Percentiles rank a stretch among this genome's conserved stretches.
Conservation (phyloP, 2,888 invertebrate genomes). For the Brachyopa scutellaris region DNA sequence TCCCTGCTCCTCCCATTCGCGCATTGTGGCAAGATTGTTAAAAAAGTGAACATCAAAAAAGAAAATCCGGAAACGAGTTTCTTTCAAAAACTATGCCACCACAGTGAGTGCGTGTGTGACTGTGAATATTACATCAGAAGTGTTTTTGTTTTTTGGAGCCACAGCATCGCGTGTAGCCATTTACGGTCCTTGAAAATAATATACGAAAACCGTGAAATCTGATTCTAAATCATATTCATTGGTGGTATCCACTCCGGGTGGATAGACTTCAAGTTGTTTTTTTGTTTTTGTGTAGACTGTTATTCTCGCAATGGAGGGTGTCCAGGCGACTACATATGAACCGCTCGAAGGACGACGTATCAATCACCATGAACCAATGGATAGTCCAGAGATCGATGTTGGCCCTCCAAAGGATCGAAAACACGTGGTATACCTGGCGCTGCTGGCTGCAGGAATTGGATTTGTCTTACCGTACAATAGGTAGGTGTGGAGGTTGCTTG, state of each 20-base stretch:
- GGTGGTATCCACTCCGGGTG: not conserved
- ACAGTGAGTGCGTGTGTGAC: constrained; percentile 53
- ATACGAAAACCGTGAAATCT: not conserved
- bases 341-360: constrained; percentile 79
- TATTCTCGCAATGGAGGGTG: constrained; percentile 76
- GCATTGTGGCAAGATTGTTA: not conserved
- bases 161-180: constrained; percentile 6
- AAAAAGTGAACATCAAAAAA: constrained; percentile 46
- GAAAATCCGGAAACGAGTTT: constrained; percentile 30
- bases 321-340: constrained; percentile 80
- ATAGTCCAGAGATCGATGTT: constrained; percentile 81
- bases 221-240: not conserved
- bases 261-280: constrained; percentile 17
- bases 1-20: constrained; percentile 34
- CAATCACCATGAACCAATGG: constrained; percentile 77
- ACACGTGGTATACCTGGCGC: constrained; percentile 80
- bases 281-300: constrained; percentile 22
- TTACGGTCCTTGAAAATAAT: not conserved
- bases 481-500: constrained; percentile 81
- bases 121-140: constrained; percentile 62
- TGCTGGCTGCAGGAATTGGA: constrained; percentile 93
- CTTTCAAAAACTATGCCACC: constrained; percentile 57
- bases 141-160: constrained; percentile 1
- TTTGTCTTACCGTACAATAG: constrained; percentile 96
- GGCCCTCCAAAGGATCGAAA: constrained; percentile 81